Evolutionary conservation across 2,888 invertebrate genomes (phyloP), one percentile per base, ranked within the genome.

Genomic region (Trypoxylon attenuatum): DNA sequence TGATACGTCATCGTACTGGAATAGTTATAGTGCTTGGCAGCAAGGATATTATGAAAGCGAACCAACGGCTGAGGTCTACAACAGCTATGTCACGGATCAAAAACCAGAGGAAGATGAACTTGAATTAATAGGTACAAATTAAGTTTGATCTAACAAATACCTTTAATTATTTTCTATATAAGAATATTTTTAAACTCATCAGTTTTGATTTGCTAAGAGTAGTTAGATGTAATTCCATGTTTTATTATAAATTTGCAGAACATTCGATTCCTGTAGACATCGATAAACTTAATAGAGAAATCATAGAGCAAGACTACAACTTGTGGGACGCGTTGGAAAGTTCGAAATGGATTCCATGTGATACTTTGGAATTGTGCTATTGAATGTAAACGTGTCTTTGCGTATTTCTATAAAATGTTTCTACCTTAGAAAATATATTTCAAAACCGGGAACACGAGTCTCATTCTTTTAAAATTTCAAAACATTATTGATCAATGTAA

Each of bases 1-100:
- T 87, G 94, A 95, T 88, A 93, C 94, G 22, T 91, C 93, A 45
- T 91, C 93, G 42, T 96, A 96, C 87, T 96, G 95, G 95, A 94
- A 94, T 84, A 94, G 94, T 85, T 96, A 95, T 85, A 90, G 90
- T 51, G 93, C 93, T 76, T 95, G 95, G 95, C 92, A 87, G 66
- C 91, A 92, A 82, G 92, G 92, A 15, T 93, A 93, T 87, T 92
- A 93, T 80, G 88, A 88, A 69, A 82, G 82, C 42, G 89, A 92
- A 78, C 91, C 87, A 45, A 87, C 88, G 2, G 88, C 89, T 0
- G 89, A 89, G 51, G 87, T 88, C 3, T 89, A 89, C 84, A 88
- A 86, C 66, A 89, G 88, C 8, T 89, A 89, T 69, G 79, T 81
- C 16, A 73, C 87, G 5, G 89, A 89, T 47, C 87, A 85, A 55